Evolutionary conservation across 2,797 vertebrate genomes (phyloP).

Genomic region (Eremophila alpestris): DNA sequence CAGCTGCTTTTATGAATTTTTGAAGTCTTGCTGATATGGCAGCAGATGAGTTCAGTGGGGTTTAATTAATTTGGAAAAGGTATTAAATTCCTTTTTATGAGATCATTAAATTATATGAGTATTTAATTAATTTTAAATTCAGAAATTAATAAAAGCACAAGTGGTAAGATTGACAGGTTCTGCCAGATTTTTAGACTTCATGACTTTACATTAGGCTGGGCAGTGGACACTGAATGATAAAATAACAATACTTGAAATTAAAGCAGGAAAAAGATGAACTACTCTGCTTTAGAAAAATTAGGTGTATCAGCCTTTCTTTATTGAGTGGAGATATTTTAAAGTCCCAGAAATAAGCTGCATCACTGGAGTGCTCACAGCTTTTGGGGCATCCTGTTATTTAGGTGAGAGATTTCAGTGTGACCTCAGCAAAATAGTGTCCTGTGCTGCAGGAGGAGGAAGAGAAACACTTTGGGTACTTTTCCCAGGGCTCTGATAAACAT

Average conservation of each 20-base stretch:
- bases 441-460: neutral
- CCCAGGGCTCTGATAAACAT: neutral
- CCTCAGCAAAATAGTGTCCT: neutral
- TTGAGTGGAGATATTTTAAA: neutral
- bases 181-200: neutral
- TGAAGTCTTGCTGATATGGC: neutral
- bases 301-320: neutral
- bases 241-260: neutral
- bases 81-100: constrained; percentile 25
- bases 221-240: neutral
- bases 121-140: constrained; percentile 6
- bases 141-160: neutral
- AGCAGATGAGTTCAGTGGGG: neutral
- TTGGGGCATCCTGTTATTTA: neutral
- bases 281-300: neutral
- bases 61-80: constrained; percentile 48
- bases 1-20: constrained; percentile 1
- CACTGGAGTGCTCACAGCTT: neutral
- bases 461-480: neutral
- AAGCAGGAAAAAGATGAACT: neutral
- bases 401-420: neutral
- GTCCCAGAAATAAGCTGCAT: neutral
- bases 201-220: neutral
- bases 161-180: neutral
- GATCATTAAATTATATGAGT: constrained; percentile 46